Conservation (phyloP, 2,888 invertebrate species). For the Stenotaenia linearis region DNA sequence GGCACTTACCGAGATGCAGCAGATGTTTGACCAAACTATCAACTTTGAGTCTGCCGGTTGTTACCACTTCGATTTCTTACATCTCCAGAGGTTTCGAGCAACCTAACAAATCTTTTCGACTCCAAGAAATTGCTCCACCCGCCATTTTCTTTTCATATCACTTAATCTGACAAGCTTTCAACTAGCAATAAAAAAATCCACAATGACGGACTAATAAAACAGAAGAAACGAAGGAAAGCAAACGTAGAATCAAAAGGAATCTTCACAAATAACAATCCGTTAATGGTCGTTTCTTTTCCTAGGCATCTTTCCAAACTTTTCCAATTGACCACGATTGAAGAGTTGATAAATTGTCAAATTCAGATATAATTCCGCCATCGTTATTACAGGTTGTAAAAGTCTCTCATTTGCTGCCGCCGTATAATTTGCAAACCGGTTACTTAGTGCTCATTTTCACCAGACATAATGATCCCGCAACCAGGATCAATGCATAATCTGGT, state of each 20-base stretch:
- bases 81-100: not conserved
- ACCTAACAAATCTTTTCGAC: not conserved
- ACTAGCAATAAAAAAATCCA: not conserved
- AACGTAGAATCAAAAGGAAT: not conserved
- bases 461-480: not conserved
- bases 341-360: not conserved
- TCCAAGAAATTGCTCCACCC: not conserved
- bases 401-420: not conserved
- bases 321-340: not conserved
- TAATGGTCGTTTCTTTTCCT: not conserved
- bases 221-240: not conserved
- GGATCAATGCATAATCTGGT: constrained; percentile 12
- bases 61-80: not conserved
- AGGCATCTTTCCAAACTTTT: not conserved
- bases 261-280: not conserved
- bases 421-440: not conserved
- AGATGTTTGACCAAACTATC: constrained; percentile 19
- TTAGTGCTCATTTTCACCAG: not conserved
- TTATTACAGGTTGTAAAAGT: not conserved
- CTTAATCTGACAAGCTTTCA: constrained; percentile 5
- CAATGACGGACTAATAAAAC: not conserved
- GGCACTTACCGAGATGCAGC: constrained; percentile 21
- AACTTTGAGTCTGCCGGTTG: not conserved
- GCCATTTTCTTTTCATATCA: not conserved
- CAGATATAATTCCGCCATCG: not conserved